Evolutionary conservation across 2,113 vertebrate species (phyloP).

Genomic region (Tylochromis polylepis): DNA sequence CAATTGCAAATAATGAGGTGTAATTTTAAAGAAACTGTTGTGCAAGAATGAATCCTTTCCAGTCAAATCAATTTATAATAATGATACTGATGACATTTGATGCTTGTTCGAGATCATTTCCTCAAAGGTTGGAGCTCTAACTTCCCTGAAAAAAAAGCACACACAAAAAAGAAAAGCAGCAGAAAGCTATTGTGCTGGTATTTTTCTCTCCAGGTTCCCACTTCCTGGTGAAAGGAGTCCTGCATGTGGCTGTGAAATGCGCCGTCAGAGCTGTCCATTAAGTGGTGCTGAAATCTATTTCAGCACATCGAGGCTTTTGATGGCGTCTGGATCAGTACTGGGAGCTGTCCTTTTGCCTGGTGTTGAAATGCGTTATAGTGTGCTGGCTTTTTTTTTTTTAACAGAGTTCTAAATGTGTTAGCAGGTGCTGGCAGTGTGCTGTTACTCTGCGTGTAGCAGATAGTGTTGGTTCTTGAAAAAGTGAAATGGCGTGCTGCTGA

Average conservation of each 20-base stretch:
- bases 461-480: not conserved
- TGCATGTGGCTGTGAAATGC: slow-evolving; percentile 11
- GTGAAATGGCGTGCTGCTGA: not conserved
- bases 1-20: slow-evolving; percentile 1
- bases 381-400: not conserved
- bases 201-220: slow-evolving; percentile 14
- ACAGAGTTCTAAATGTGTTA: not conserved
- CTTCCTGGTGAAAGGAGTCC: not conserved
- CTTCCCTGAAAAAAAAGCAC: not conserved
- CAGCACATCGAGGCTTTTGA: slow-evolving; percentile 12
- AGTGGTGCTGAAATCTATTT: slow-evolving; percentile 51
- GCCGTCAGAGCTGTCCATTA: slow-evolving; percentile 47
- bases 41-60: not conserved
- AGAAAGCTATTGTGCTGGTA: not conserved
- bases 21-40: slow-evolving; percentile 1
- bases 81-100: not conserved
- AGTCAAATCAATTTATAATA: not conserved
- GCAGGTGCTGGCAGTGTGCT: not conserved
- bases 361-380: slow-evolving; percentile 8
- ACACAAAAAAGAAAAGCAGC: not conserved
- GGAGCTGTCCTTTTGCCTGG: slow-evolving; percentile 2
- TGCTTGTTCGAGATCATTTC: not conserved
- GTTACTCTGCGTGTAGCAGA: not conserved
- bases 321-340: not conserved
- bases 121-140: not conserved